Evolutionary conservation across 2,113 vertebrate genomes (phyloP).

Genomic region (Chloropsis cyanopogon): DNA sequence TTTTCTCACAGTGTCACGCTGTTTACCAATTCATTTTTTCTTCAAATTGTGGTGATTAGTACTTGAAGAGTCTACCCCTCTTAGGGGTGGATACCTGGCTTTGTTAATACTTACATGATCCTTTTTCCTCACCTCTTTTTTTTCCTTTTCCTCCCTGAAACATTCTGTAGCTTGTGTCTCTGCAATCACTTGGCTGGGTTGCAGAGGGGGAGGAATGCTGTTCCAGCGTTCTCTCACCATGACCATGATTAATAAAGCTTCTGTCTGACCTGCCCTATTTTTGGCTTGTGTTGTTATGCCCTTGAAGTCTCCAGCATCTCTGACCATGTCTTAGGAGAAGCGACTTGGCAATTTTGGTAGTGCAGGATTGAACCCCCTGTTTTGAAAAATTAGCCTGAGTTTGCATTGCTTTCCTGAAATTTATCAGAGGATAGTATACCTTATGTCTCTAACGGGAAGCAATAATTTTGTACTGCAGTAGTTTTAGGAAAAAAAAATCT

Average conservation of each 20-base stretch:
- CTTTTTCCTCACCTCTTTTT: background rate
- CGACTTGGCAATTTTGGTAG: background rate
- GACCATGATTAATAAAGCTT: background rate
- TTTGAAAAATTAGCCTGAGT: background rate
- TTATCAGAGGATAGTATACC: background rate
- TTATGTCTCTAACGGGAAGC: background rate
- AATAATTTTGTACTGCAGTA: background rate
- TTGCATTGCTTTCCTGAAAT: background rate
- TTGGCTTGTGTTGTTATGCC: background rate
- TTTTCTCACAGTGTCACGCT: accelerated
- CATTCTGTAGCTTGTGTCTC: background rate
- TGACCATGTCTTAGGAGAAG: background rate
- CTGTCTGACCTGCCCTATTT: background rate
- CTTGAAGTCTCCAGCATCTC: background rate
- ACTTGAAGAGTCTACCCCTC: background rate
- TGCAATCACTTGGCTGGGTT: background rate
- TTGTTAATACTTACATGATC: background rate
- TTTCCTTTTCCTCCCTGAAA: background rate
- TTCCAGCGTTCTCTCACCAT: background rate
- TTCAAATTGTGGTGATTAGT: background rate
- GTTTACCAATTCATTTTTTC: background rate
- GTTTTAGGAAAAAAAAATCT: background rate
- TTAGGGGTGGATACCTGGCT: background rate
- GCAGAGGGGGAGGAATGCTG: background rate
- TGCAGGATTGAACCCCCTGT: background rate